These are phyloP conservation scores for Cynodonichthys magdalenae DNA, from an alignment of 2,797 vertebrate species.

Conservation along the genomic window DNA sequence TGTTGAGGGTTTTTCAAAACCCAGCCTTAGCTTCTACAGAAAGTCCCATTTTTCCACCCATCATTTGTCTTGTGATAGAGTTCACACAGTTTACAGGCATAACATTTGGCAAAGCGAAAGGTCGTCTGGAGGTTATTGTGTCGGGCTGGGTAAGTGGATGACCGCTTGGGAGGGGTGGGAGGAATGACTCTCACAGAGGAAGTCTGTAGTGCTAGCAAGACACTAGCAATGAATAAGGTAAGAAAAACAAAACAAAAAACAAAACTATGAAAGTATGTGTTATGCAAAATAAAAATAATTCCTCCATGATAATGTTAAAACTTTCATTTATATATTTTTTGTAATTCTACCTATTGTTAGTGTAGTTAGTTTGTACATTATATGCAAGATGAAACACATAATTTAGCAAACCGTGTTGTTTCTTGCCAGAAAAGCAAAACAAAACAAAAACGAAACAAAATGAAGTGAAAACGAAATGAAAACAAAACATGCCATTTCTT, in stretches of 20 bases:
- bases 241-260: background rate
- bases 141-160: conserved; percentile 67
- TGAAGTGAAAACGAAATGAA: no score
- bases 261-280: conserved; percentile 6
- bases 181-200: conserved; percentile 49
- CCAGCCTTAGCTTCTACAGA: conserved; percentile 28
- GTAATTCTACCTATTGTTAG: conserved; percentile 3
- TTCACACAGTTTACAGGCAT: conserved; percentile 73
- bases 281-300: conserved; percentile 18
- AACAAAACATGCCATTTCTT: background rate
- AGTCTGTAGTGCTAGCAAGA: conserved; percentile 45
- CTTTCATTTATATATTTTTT: background rate
- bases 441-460: no score
- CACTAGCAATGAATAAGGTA: conserved; percentile 22
- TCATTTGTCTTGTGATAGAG: conserved; percentile 54
- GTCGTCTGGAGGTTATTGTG: conserved; percentile 80
- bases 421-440: background rate
- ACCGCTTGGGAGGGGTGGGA: conserved; percentile 59
- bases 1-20: conserved; percentile 46
- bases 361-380: background rate
- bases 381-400: conserved; percentile 1
- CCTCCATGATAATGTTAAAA: conserved; percentile 1
- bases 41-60: conserved; percentile 34
- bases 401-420: background rate
- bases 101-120: conserved; percentile 73